phyloP scores from a whole-genome alignment of 2,797 vertebrate species.

The Phoeniculus purpureus region DNA sequence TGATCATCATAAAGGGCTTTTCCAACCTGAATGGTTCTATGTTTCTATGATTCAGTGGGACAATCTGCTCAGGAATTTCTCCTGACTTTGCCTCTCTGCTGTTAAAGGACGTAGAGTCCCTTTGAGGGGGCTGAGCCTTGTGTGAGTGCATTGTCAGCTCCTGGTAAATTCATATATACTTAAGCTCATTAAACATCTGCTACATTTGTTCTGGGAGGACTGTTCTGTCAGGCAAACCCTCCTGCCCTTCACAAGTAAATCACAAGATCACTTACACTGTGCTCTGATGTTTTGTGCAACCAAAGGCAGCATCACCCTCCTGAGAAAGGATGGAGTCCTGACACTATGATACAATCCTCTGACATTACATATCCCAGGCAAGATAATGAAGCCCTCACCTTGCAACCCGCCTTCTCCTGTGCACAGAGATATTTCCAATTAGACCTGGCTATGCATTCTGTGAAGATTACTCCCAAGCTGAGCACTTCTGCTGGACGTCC shows the following conservation, averaged over 20 bases:
- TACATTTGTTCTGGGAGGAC: constrained; percentile 37
- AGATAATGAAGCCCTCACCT: background rate
- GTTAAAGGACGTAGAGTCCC: background rate
- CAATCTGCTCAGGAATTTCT: constrained; percentile 5
- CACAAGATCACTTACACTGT: background rate
- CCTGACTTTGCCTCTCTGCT: background rate
- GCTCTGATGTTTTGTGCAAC: background rate
- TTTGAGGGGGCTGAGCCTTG: background rate
- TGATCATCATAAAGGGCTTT: background rate
- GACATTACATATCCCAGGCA: background rate
- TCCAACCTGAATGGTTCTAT: background rate
- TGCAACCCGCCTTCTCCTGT: background rate
- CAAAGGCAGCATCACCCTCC: background rate
- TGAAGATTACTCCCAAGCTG: background rate
- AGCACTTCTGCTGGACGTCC: background rate
- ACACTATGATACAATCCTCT: background rate
- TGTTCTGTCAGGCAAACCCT: background rate
- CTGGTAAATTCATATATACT: constrained; percentile 32
- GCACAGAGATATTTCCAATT: background rate
- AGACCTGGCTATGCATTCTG: background rate
- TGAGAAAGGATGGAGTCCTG: background rate
- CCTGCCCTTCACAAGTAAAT: constrained; percentile 37
- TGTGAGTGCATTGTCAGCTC: constrained; percentile 50
- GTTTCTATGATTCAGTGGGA: background rate
- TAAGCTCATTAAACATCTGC: constrained; percentile 55